phyloP scores from a whole-genome alignment of 2,888 invertebrate species.

The Apodemia mormo region DNA sequence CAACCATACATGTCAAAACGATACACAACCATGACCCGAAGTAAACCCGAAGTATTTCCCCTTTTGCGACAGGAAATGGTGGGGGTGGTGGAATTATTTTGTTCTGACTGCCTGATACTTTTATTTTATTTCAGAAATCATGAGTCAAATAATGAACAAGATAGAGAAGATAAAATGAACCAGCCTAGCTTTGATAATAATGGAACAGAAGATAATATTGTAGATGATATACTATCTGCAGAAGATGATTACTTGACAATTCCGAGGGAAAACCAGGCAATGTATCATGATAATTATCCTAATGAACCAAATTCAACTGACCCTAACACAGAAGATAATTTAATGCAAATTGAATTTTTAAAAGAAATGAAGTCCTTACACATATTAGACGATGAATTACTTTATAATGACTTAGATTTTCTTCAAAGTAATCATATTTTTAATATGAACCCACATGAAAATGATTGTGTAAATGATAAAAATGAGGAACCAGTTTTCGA shows the following conservation, averaged over 20 bases:
- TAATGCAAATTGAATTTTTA: constrained; percentile 68
- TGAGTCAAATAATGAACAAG: constrained; percentile 40
- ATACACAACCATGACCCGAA: no score
- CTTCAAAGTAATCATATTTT: constrained; percentile 66
- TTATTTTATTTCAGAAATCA: constrained; percentile 49
- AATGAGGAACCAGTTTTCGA: constrained; percentile 62
- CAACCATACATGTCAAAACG: no score
- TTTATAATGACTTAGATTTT: constrained; percentile 70
- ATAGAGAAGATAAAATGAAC: constrained; percentile 45
- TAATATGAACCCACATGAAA: constrained; percentile 52
- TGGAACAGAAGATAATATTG: constrained; percentile 67
- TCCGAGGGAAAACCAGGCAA: constrained; percentile 54
- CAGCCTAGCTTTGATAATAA: constrained; percentile 43
- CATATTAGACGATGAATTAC: constrained; percentile 65
- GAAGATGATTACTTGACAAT: constrained; percentile 72
- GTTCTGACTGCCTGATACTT: background rate
- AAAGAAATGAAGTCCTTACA: constrained; percentile 73
- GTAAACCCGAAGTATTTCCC: no score
- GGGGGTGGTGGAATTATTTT: no score
- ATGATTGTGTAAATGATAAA: constrained; percentile 55
- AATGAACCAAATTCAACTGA: constrained; percentile 44
- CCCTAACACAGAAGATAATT: constrained; percentile 50
- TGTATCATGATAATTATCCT: constrained; percentile 47
- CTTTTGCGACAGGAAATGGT: no score
- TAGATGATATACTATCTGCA: constrained; percentile 70